Base-by-base conservation (phyloP, 2,113 vertebrate genomes). In the Sorex araneus region DNA sequence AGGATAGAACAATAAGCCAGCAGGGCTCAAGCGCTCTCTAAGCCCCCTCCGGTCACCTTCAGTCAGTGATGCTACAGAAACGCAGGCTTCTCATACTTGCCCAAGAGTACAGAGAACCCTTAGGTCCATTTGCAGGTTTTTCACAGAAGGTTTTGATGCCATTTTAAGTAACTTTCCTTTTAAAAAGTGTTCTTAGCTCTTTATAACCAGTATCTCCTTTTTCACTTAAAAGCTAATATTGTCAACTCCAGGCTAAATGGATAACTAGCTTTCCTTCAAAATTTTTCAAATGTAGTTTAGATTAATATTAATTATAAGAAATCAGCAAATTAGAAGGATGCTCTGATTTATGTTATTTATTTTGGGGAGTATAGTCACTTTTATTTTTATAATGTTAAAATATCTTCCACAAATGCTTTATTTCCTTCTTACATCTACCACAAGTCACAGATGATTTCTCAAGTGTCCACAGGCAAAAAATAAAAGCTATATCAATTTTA, bases 311-410 rank as follows among this genome's bases (percentile, higher is more conserved):
- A 80, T 90, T 87, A 50, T 63, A 67, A 67, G 63, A 67, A 45
- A 67, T 5, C 3, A 87, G 16, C 6, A 60, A 75, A 40, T 70
- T 69, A 11, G 70, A 90, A 95, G 43, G 47, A 82, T 77, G 54
- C n/a, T 80, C 19, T 70, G 25, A 91, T 60, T 50, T 60, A 74
- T 57, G 25, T 70, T 45, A 50, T 83, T 79, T 83, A n/a, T 47
- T 28, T 66, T 34, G 2, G 25, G 11, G 0, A 27, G 7, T 6
- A 15, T 19, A 50, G 19, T 83, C 28, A 69, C 92, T 91, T 64
- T 90, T 71, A 84, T 80, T 57, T 21, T 87, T 85, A 21, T 85
- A 92, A 63, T 36, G 8, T 64, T 34, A 30, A 50, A 93, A 71
- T 73, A 40, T 23, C 69, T 84, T 67, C 82, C 64, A 82, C 36